Conservation (phyloP, 1,140 invertebrate genomes). For the Cyclargus thomasi region DNA sequence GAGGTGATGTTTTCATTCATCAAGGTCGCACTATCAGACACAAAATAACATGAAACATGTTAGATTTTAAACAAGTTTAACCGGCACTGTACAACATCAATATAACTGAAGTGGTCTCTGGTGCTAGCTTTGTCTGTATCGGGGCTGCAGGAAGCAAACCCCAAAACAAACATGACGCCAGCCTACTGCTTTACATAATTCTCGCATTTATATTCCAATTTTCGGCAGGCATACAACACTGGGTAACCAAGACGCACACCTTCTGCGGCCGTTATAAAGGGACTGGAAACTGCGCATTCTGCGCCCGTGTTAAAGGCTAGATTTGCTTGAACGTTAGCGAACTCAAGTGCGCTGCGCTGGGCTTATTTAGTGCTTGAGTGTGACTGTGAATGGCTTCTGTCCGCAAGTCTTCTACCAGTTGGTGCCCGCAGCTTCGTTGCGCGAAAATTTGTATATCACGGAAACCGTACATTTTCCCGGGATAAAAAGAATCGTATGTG, state of each 20-base stretch:
- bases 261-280: background rate
- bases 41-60: no score
- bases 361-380: slow-evolving; percentile 21
- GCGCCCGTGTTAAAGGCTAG: background rate
- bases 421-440: no score
- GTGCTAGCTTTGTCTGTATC: slow-evolving; percentile 25
- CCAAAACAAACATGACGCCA: slow-evolving; percentile 37
- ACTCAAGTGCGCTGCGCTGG: slow-evolving; percentile 4
- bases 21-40: no score
- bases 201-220: slow-evolving; percentile 41
- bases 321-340: slow-evolving; percentile 7
- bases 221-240: slow-evolving; percentile 29
- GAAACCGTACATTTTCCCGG: no score
- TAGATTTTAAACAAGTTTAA: background rate
- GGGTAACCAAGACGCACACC: slow-evolving; percentile 18
- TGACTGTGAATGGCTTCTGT: slow-evolving; percentile 19
- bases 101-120: slow-evolving; percentile 23
- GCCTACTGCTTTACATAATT: slow-evolving; percentile 41
- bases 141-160: slow-evolving; percentile 29
- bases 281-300: slow-evolving; percentile 16
- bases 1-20: no score
- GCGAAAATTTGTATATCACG: no score
- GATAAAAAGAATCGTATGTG: no score
- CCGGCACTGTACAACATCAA: background rate
- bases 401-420: slow-evolving; percentile 20